phyloP scores from a whole-genome alignment of 2,113 vertebrate genomes.

The Actenoides lindsayi region DNA sequence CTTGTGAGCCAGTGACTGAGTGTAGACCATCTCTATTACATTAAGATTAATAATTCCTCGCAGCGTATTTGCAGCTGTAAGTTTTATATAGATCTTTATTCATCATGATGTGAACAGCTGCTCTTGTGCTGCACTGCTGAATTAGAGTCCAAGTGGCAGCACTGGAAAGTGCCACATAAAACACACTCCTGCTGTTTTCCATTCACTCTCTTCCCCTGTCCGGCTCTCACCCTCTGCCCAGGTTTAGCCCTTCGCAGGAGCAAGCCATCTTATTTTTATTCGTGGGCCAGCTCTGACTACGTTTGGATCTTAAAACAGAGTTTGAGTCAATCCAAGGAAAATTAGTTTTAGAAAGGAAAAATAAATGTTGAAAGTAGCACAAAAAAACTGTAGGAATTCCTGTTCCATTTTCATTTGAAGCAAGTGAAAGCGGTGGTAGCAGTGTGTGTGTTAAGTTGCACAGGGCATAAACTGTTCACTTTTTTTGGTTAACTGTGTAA shows the following conservation, averaged over 20 bases:
- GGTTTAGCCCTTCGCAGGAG: background rate
- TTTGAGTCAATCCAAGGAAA: background rate
- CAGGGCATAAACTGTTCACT: background rate
- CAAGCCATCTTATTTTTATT: background rate
- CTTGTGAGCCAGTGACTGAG: constrained; percentile 43
- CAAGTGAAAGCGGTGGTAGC: background rate
- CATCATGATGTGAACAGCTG: constrained; percentile 62
- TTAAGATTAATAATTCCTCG: constrained; percentile 62
- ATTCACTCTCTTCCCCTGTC: background rate
- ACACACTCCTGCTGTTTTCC: constrained; percentile 48
- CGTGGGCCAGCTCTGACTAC: background rate
- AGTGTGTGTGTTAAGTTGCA: background rate
- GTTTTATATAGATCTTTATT: constrained; percentile 60
- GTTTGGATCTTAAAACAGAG: constrained; percentile 6
- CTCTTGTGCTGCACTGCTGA: constrained; percentile 42
- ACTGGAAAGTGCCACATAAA: constrained; percentile 58
- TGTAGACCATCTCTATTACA: constrained; percentile 48
- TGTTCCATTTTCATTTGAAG: background rate
- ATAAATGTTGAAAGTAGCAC: background rate
- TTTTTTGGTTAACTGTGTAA: background rate
- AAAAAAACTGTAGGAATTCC: background rate
- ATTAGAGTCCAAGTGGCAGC: constrained; percentile 55
- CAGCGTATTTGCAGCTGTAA: constrained; percentile 57
- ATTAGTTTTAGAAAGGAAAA: constrained; percentile 14
- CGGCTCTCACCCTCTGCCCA: background rate